Base-by-base conservation (phyloP, 2,797 vertebrate species). In the Oceanodroma leucorhoa region DNA sequence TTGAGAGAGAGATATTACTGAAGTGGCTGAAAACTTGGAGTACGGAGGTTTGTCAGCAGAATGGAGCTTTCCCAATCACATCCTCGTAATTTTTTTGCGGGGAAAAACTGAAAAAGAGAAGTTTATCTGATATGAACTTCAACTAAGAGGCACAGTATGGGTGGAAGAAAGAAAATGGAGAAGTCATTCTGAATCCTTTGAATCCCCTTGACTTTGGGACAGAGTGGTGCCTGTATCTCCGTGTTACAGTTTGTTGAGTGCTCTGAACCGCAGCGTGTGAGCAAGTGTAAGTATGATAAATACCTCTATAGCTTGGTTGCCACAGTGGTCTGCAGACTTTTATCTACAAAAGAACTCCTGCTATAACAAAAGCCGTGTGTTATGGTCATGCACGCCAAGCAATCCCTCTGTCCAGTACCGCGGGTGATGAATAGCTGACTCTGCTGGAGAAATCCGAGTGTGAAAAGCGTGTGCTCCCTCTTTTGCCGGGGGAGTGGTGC, bases 381-480 rank as follows among this genome's bases (percentile, higher is more conserved):
- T 43, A 9, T 30, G 58, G 58, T 64, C 62, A 16, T 24, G 64
- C 41, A 62, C 1, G 0, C 77, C 62, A 46, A 29, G 62, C 0
- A 1, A 58, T 58, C 23, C 43, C 54, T 88, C 57, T 76, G n/a
- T 21, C 80, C 10, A 4, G 26, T 57, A 20, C 50, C 0, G 0
- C 0, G 3, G 34, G 30, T 65, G 66, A 83, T 30, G 62, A 87
- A 89, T 69, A 83, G 54, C 53, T 79, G 77, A 17, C 66, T 38
- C 8, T 7, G 30, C 40, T 84, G 64, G 43, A 66, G 77, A 94
- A 89, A 43, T 11, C 23, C 45, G 3, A 84, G 48, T 1, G 5
- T 2, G 4, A 69, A 72, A 79, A 72, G 4, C 0, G 0, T 24
- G 46, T 45, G 23, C 38, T 89, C 30, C 26, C 36, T 77, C 17